Evolutionary conservation across 2,888 invertebrate genomes (phyloP).

Genomic region (Euzetes globulus): DNA sequence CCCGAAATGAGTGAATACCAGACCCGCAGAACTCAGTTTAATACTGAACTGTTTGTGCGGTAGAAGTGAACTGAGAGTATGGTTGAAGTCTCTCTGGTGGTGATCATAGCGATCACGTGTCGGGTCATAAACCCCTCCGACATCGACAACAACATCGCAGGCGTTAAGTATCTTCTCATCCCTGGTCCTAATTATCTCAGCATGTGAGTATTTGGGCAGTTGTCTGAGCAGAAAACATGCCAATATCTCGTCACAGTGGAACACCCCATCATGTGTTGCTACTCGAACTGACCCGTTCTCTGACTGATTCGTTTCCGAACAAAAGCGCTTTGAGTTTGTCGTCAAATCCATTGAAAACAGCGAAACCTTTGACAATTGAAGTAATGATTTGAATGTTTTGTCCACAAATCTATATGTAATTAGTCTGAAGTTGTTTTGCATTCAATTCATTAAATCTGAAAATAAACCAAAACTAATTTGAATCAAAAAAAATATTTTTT

Average conservation of each 20-base stretch:
- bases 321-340: slow-evolving; percentile 16
- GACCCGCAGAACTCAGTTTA: slow-evolving; percentile 88
- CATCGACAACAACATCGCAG: slow-evolving; percentile 92
- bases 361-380: background rate
- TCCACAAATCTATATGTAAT: background rate
- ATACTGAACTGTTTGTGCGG: slow-evolving; percentile 45
- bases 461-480: too few relatives aligned
- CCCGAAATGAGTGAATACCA: slow-evolving; percentile 84
- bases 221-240: slow-evolving; percentile 83
- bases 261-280: slow-evolving; percentile 63
- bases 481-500: too few relatives aligned
- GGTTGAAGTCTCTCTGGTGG: slow-evolving; percentile 72
- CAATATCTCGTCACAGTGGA: slow-evolving; percentile 91
- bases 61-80: slow-evolving; percentile 58
- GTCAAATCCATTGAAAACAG: slow-evolving; percentile 21
- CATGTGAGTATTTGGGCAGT: slow-evolving; percentile 69
- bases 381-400: background rate
- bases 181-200: slow-evolving; percentile 64
- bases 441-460: too few relatives aligned
- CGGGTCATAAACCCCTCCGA: slow-evolving; percentile 77
- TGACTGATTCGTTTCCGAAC: background rate
- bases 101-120: slow-evolving; percentile 76
- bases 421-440: background rate
- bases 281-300: slow-evolving; percentile 44
- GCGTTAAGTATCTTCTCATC: slow-evolving; percentile 57